A percentile compares a stretch with the other conserved stretches of the same genome.
Evolutionary conservation across 2,888 invertebrate species (phyloP).

Genomic region (Sturmia bella): DNA sequence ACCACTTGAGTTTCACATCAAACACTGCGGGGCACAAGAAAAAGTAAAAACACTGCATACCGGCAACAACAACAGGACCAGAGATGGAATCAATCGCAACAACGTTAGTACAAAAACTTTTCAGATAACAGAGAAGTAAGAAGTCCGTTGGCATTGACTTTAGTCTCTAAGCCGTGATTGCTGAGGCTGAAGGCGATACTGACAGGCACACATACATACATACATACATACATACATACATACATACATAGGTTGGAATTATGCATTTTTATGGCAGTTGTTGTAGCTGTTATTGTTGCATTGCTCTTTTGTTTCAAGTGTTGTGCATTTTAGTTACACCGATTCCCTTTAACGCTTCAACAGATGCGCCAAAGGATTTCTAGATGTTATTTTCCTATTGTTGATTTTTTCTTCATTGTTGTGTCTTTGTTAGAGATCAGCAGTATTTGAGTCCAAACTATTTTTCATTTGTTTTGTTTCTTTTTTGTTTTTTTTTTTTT

Average conservation of each 20-base stretch:
- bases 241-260: slow-evolving; percentile 3
- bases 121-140: slow-evolving; percentile 18
- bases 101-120: slow-evolving; percentile 20
- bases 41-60: slow-evolving; percentile 6
- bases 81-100: slow-evolving; percentile 5
- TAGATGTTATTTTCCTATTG: slow-evolving; percentile 14
- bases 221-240: no score
- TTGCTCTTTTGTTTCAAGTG: slow-evolving; percentile 46
- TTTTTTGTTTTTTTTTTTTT: slow-evolving; percentile 27
- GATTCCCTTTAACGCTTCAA: slow-evolving; percentile 37
- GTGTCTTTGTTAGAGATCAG: slow-evolving; percentile 5
- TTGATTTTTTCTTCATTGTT: neutral
- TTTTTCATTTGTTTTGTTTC: no score
- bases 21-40: slow-evolving; percentile 48
- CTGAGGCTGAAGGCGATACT: slow-evolving; percentile 27
- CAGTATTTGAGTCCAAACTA: no score
- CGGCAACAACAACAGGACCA: neutral
- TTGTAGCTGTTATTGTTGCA: slow-evolving; percentile 17
- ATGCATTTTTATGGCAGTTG: slow-evolving; percentile 1
- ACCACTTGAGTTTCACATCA: slow-evolving; percentile 69
- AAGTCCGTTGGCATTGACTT: slow-evolving; percentile 56
- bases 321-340: slow-evolving; percentile 63
- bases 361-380: slow-evolving; percentile 68
- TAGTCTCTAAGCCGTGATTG: slow-evolving; percentile 45
- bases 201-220: no score